A percentile compares a stretch with the other conserved stretches of the same genome.
phyloP scores from a whole-genome alignment of 2,888 invertebrate species.

The Physocephala rufipes region DNA sequence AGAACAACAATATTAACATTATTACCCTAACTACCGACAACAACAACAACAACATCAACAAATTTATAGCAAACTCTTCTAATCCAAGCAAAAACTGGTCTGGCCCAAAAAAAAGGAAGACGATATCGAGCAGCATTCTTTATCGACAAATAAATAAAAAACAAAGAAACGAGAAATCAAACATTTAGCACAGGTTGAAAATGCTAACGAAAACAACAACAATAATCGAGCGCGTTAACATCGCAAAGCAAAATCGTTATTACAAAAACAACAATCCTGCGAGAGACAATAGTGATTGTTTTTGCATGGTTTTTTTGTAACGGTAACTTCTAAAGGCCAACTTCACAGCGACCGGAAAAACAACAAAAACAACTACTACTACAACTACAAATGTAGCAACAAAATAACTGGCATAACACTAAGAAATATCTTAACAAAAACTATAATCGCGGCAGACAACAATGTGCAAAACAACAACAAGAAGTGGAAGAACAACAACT shows the following conservation, averaged over 20 bases:
- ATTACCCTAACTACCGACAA: too few relatives aligned
- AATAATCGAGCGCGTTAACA: neutral
- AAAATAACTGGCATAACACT: conserved; percentile 3
- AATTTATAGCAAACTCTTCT: neutral
- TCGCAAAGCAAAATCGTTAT: neutral
- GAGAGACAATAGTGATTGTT: conserved; percentile 16
- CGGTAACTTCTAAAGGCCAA: conserved; percentile 32
- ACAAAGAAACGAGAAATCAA: neutral
- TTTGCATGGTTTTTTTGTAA: too few relatives aligned
- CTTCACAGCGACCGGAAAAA: conserved; percentile 31
- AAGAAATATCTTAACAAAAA: neutral
- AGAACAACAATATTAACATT: too few relatives aligned
- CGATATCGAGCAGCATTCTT: conserved; percentile 26
- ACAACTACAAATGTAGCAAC: conserved; percentile 2
- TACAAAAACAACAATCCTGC: conserved; percentile 14
- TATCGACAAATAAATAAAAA: neutral
- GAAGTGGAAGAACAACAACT: neutral
- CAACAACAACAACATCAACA: neutral
- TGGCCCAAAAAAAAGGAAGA: conserved; percentile 17
- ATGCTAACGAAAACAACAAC: neutral
- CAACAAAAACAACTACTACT: conserved; percentile 21
- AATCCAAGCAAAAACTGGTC: neutral
- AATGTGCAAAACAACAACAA: neutral
- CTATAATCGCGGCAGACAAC: neutral
- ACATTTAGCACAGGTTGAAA: conserved; percentile 1